Percentiles rank a stretch among this genome's conserved stretches.
These are phyloP conservation scores for Dinocampus coccinellae DNA, from an alignment of 2,888 invertebrate genomes.

Conservation along the genomic window DNA sequence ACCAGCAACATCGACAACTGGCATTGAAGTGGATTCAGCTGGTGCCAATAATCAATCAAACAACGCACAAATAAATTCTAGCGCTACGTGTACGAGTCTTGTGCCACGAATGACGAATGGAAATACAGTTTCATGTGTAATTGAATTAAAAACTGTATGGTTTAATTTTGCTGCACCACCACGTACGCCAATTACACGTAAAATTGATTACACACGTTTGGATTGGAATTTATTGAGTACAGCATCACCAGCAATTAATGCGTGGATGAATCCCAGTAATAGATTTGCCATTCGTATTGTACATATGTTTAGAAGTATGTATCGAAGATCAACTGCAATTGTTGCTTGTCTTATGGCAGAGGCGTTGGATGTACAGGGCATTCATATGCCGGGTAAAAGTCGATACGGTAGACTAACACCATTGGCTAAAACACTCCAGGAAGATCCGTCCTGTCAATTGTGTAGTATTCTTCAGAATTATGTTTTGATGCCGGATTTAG, in stretches of 20 bases:
- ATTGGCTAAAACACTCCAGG: slow-evolving; percentile 89
- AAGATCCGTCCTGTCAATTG: slow-evolving; percentile 95
- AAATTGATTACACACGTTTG: slow-evolving; percentile 93
- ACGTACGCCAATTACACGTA: slow-evolving; percentile 91
- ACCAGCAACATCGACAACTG: slow-evolving; percentile 43
- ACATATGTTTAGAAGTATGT: slow-evolving; percentile 83
- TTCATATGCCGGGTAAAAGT: slow-evolving; percentile 87
- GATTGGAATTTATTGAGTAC: slow-evolving; percentile 98
- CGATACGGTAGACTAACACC: slow-evolving; percentile 91
- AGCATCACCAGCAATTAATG: slow-evolving; percentile 95
- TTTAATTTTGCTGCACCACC: slow-evolving; percentile 98
- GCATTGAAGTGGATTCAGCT: slow-evolving; percentile 48
- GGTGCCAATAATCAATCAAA: slow-evolving; percentile 63
- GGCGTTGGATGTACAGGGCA: slow-evolving; percentile 88
- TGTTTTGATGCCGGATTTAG: slow-evolving; percentile 82
- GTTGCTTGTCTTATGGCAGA: slow-evolving; percentile 97
- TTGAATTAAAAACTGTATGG: slow-evolving; percentile 93
- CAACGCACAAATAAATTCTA: slow-evolving; percentile 54
- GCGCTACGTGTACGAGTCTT: slow-evolving; percentile 54
- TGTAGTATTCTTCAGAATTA: slow-evolving; percentile 90
- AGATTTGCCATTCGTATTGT: slow-evolving; percentile 88
- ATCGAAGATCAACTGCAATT: slow-evolving; percentile 85
- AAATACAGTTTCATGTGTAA: slow-evolving; percentile 87
- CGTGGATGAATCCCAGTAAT: slow-evolving; percentile 98
- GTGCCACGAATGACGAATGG: slow-evolving; percentile 75